Percentiles rank a stretch among this genome's conserved stretches.
Conservation (phyloP, 2,888 invertebrate genomes). For the Hofmannophila pseudospretella region DNA sequence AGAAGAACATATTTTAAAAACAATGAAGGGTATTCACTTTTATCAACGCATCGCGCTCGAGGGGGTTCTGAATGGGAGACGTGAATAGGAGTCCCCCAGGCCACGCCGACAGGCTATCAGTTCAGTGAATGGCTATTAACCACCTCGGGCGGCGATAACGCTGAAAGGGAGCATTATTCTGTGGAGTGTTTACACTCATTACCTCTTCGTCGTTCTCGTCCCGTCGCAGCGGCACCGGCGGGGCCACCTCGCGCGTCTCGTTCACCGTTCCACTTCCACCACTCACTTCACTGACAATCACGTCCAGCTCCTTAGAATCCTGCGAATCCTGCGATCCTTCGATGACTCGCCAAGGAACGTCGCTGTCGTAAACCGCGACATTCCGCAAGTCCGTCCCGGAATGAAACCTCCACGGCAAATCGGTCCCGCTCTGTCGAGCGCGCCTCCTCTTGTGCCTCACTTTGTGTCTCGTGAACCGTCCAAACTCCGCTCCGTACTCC, state of each 20-base stretch:
- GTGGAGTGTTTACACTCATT: constrained; percentile 42
- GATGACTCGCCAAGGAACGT: constrained; percentile 72
- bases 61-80: constrained; percentile 54
- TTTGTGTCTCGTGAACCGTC: constrained; percentile 62
- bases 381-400: constrained; percentile 69
- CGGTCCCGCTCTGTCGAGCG: constrained; percentile 54
- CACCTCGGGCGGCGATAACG: constrained; percentile 72
- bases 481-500: constrained; percentile 48
- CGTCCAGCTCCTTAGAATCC: too few species aligned
- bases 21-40: constrained; percentile 68
- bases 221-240: constrained; percentile 65
- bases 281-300: constrained; percentile 69
- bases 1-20: constrained; percentile 65
- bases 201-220: constrained; percentile 61
- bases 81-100: constrained; percentile 59
- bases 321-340: constrained; percentile 37
- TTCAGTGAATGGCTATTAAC: constrained; percentile 66
- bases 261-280: constrained; percentile 54
- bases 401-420: constrained; percentile 74
- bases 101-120: constrained; percentile 57
- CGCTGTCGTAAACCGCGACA: constrained; percentile 72
- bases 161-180: constrained; percentile 54
- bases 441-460: constrained; percentile 70
- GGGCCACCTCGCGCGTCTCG: constrained; percentile 53
- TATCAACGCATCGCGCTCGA: constrained; percentile 67